phyloP scores from a whole-genome alignment of 2,797 vertebrate species.

The Chelon auratus region DNA sequence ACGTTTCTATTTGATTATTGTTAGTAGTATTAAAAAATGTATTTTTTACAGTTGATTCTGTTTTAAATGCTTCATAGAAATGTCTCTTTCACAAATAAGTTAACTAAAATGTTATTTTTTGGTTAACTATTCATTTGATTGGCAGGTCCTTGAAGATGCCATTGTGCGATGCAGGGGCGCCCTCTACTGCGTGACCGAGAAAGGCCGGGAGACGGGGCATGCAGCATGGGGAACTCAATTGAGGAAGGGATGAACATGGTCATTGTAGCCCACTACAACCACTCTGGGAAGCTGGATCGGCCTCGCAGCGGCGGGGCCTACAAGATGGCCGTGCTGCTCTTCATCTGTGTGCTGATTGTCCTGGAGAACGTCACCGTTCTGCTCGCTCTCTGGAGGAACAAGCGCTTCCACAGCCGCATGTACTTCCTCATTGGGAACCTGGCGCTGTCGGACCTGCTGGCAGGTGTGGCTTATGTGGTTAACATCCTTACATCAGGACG shows the following conservation, averaged over 20 bases:
- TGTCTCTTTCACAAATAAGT: neutral
- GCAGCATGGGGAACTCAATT: slow-evolving; percentile 65
- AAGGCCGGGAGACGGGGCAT: slow-evolving; percentile 44
- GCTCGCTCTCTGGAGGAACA: slow-evolving; percentile 85
- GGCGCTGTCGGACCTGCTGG: slow-evolving; percentile 86
- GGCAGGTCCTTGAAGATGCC: slow-evolving; percentile 42
- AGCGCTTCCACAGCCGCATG: slow-evolving; percentile 87
- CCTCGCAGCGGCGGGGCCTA: slow-evolving; percentile 60
- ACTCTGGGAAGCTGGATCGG: slow-evolving; percentile 83
- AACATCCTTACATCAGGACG: slow-evolving; percentile 86
- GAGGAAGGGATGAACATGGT: slow-evolving; percentile 79
- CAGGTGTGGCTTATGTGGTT: slow-evolving; percentile 85
- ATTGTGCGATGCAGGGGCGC: slow-evolving; percentile 72
- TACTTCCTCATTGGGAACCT: slow-evolving; percentile 87
- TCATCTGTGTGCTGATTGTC: slow-evolving; percentile 84
- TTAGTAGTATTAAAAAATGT: neutral
- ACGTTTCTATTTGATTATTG: neutral
- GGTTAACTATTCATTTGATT: neutral
- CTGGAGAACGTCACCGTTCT: slow-evolving; percentile 86
- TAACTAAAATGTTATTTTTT: neutral
- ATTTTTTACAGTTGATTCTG: neutral
- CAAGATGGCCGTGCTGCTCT: slow-evolving; percentile 78
- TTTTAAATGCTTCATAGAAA: neutral
- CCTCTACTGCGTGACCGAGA: slow-evolving; percentile 78
- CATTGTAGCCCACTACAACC: slow-evolving; percentile 84